Conservation (phyloP, 2,113 vertebrate genomes). For the Zootoca vivipara region DNA sequence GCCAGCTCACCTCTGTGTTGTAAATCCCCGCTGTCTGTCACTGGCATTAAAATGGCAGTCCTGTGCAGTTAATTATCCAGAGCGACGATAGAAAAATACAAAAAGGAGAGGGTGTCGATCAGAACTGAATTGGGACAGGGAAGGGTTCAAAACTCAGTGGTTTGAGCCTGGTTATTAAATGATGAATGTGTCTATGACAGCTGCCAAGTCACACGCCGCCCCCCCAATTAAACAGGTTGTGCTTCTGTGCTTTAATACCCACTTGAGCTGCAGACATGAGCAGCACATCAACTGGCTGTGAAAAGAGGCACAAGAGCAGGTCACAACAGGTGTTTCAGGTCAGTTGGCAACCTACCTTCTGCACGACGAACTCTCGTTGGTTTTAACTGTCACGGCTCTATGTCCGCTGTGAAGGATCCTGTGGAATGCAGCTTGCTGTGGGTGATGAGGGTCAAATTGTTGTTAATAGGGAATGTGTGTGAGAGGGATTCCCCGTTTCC, state of each 20-base stretch:
- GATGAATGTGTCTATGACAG: background rate
- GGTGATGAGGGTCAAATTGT: background rate
- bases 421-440: background rate
- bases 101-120: too few relatives aligned
- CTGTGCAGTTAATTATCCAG: too few relatives aligned
- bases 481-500: too few relatives aligned
- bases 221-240: background rate
- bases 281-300: background rate
- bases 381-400: too few relatives aligned
- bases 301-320: background rate
- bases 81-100: too few relatives aligned
- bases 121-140: too few relatives aligned
- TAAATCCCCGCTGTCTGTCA: too few relatives aligned
- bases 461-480: background rate
- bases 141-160: too few relatives aligned
- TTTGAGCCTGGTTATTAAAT: too few relatives aligned
- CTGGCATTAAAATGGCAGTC: too few relatives aligned
- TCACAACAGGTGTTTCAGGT: background rate
- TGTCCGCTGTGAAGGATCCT: too few relatives aligned
- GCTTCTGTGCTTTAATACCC: background rate
- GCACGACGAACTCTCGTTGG: background rate
- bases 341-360: background rate
- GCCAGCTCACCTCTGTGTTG: background rate
- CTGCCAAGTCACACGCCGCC: background rate
- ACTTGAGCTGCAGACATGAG: background rate